Evolutionary conservation across 1,140 invertebrate species (phyloP).

Genomic region (Notospermus geniculatus): DNA sequence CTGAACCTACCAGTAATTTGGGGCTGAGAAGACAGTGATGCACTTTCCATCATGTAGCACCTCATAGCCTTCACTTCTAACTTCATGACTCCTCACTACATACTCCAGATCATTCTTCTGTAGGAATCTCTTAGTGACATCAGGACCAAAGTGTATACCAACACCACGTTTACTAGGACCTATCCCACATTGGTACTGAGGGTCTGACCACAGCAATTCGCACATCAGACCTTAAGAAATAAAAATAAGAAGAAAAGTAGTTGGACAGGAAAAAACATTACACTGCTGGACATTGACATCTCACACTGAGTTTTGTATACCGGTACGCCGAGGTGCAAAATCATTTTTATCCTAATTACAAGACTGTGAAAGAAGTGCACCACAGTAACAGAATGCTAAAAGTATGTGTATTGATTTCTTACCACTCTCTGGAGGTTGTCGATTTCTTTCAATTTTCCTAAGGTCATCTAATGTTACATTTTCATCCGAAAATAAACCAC

Average conservation of each 20-base stretch:
- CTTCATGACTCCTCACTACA: slow-evolving; percentile 95
- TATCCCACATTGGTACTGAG: slow-evolving; percentile 80
- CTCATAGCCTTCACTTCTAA: slow-evolving; percentile 96
- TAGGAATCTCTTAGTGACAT: slow-evolving; percentile 88
- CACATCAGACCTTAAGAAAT: slow-evolving; percentile 79
- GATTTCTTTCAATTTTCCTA: slow-evolving; percentile 80
- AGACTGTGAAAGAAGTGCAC: not conserved
- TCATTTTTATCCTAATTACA: not conserved
- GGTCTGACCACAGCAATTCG: slow-evolving; percentile 97
- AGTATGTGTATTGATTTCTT: slow-evolving; percentile 23
- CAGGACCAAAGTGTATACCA: slow-evolving; percentile 97
- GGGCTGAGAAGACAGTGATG: slow-evolving; percentile 73
- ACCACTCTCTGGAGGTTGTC: slow-evolving; percentile 96
- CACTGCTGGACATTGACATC: not conserved
- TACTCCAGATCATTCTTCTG: slow-evolving; percentile 85
- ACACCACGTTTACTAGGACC: slow-evolving; percentile 94
- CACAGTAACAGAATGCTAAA: too few species aligned
- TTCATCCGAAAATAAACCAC: slow-evolving; percentile 73
- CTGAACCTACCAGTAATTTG: slow-evolving; percentile 89
- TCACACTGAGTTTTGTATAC: slow-evolving; percentile 9
- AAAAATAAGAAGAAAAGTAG: not conserved
- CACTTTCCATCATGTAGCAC: slow-evolving; percentile 79
- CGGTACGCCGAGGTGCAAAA: not conserved
- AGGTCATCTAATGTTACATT: slow-evolving; percentile 90
- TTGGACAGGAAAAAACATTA: too few species aligned